Base-by-base conservation (phyloP, 92 coral and sea anemone species). In the Chrysogorgia sp. region DNA sequence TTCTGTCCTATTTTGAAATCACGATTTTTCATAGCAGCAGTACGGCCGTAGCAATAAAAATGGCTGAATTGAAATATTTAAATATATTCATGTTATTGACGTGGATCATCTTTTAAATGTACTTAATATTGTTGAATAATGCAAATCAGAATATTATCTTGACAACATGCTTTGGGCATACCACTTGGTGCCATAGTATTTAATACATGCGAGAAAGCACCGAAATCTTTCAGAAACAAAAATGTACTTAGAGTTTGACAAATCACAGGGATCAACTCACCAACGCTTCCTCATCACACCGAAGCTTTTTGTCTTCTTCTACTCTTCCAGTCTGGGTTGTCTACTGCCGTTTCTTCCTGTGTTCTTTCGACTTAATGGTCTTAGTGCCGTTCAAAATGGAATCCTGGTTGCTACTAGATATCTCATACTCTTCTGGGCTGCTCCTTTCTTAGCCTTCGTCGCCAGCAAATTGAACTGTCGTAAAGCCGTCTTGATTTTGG, bases 301-400 rank as follows among this genome's bases (percentile, higher is more conserved):
- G 10, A 96, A 90, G 77, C 85, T 96, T 15, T 84, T 89, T 71
- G 83, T 75, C 45, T 70, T 96, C 47, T 84, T 92, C 55, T 89
- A 80, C 61, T 87, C 92, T 2, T 90, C 99, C 12, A 84, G 99
- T 53, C 40, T 77, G 59, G 85, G 88, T 32, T 85, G 87, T 17
- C 76, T 96, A 33, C 47, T 89, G 31, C 99, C 97, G 1, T 96
- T 92, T 81, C 85, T 92, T 19, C 99, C 99, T n/a, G 86, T 96
- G 89, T 96, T 83, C 64, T 96, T 87, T 76, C 99, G 99, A 49
- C 86, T 91, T 20, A 82, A 92, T 81, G 99, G 99, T 30, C 80
- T 96, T 23, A 89, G 92, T 29, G 96, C 99, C 20, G 81, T 92
- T 66, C 97, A 96, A 81, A 85, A 76, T 75, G 99, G 99, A 15